A percentile compares a stretch with the other conserved stretches of the same genome.
These are phyloP conservation scores for Molothrus aeneus DNA, from an alignment of 2,797 vertebrate species.

Conservation along the genomic window DNA sequence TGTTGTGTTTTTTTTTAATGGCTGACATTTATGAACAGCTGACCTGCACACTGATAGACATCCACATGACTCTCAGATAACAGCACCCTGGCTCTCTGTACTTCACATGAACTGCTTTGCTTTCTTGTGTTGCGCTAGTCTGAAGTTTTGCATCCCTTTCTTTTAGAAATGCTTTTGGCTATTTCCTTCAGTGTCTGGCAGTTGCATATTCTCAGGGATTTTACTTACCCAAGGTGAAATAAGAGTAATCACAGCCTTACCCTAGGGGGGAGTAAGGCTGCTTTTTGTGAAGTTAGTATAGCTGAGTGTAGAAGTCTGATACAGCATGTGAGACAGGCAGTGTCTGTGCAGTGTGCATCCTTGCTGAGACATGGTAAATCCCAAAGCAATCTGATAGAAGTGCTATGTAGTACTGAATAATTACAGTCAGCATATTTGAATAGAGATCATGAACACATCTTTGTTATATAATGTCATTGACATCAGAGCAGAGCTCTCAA, in stretches of 20 bases:
- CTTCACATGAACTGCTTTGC: neutral
- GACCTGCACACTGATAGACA: neutral
- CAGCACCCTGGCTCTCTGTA: neutral
- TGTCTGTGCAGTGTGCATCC: neutral
- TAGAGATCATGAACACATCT: neutral
- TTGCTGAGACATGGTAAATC: slow-evolving; percentile 20
- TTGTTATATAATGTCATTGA: neutral
- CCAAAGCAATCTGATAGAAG: slow-evolving; percentile 41
- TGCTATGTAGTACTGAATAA: neutral
- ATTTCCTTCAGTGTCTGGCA: slow-evolving; percentile 40
- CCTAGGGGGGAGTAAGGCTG: neutral
- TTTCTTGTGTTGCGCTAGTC: neutral
- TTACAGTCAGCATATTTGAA: neutral
- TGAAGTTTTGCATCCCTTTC: neutral
- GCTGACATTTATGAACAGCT: neutral
- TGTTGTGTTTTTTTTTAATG: neutral
- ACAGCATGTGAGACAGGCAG: neutral
- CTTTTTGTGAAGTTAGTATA: slow-evolving; percentile 11
- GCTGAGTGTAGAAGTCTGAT: neutral
- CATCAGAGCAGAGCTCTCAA: neutral
- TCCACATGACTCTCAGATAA: neutral
- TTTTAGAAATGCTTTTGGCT: neutral
- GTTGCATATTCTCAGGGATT: slow-evolving; percentile 74
- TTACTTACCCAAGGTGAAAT: slow-evolving; percentile 49
- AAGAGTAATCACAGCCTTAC: slow-evolving; percentile 14